These are phyloP conservation scores for Bolinopsis microptera DNA, from an alignment of 37 sponge, comb jelly and placozoan genomes.

Conservation along the genomic window DNA sequence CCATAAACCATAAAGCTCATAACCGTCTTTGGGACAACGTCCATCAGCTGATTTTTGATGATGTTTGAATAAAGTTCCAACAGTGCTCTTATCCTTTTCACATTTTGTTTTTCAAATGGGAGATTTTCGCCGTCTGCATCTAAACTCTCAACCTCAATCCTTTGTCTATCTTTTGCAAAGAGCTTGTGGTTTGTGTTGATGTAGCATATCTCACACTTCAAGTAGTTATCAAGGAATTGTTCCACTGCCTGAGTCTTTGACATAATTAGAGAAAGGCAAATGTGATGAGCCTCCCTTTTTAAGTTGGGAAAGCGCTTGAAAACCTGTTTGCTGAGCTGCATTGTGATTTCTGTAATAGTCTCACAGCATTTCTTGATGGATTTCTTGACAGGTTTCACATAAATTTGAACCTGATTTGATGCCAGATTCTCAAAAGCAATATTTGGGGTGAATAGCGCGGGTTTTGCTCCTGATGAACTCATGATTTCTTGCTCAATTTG, in stretches of 20 bases:
- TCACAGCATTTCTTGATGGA: slow-evolving; percentile 15
- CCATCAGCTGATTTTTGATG: slow-evolving; percentile 18
- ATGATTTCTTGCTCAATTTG: not conserved
- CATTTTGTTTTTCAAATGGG: not conserved
- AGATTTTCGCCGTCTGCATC: not conserved
- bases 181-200: slow-evolving; percentile 50
- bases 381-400: not conserved
- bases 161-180: not conserved
- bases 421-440: slow-evolving; percentile 12
- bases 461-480: slow-evolving; percentile 7
- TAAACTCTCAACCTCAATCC: not conserved
- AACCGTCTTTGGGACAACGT: slow-evolving; percentile 20
- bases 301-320: slow-evolving; percentile 38
- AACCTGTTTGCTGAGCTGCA: not conserved
- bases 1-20: slow-evolving; percentile 29
- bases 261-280: not conserved
- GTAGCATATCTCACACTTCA: slow-evolving; percentile 40
- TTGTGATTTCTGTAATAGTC: not conserved
- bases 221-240: not conserved
- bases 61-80: slow-evolving; percentile 7
- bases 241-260: not conserved
- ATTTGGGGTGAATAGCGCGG: slow-evolving; percentile 12
- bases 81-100: not conserved
- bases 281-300: not conserved
- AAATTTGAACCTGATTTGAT: not conserved